Evolutionary conservation across 2,797 vertebrate genomes (phyloP).

Genomic region (Pseudochromis fuscus): DNA sequence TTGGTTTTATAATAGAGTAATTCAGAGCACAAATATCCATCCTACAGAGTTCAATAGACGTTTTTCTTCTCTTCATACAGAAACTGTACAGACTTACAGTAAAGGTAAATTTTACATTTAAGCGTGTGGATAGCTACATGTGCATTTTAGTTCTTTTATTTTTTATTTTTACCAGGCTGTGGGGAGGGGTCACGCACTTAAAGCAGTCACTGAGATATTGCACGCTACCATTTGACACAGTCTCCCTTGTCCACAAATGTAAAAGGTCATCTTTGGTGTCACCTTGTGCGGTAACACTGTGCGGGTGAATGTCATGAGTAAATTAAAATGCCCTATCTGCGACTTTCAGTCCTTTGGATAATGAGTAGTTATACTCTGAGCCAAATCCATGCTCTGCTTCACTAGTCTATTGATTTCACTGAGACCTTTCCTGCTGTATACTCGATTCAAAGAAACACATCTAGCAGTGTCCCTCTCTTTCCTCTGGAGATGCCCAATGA

Average conservation of each 20-base stretch:
- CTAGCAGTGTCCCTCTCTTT: constrained; percentile 54
- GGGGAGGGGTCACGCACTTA: constrained; percentile 47
- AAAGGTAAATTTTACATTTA: constrained; percentile 62
- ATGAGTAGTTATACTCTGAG: constrained; percentile 77
- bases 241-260: constrained; percentile 72
- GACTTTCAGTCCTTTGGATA: constrained; percentile 82
- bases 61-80: constrained; percentile 50
- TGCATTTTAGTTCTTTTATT: constrained; percentile 37
- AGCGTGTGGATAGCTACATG: constrained; percentile 42
- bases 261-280: constrained; percentile 81
- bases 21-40: constrained; percentile 57
- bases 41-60: constrained; percentile 58
- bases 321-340: constrained; percentile 85
- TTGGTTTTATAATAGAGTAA: constrained; percentile 21
- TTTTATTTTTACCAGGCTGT: constrained; percentile 19
- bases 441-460: constrained; percentile 69
- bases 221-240: constrained; percentile 58
- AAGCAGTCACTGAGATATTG: constrained; percentile 59
- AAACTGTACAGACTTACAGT: constrained; percentile 40
- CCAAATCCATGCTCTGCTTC: constrained; percentile 80
- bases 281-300: constrained; percentile 62
- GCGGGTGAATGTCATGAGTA: constrained; percentile 82
- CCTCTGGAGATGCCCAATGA: constrained; percentile 55
- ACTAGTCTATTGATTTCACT: constrained; percentile 80
- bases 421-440: constrained; percentile 71